Evolutionary conservation across 2,888 invertebrate genomes (phyloP).

Genomic region (Darwinula stevensoni): DNA sequence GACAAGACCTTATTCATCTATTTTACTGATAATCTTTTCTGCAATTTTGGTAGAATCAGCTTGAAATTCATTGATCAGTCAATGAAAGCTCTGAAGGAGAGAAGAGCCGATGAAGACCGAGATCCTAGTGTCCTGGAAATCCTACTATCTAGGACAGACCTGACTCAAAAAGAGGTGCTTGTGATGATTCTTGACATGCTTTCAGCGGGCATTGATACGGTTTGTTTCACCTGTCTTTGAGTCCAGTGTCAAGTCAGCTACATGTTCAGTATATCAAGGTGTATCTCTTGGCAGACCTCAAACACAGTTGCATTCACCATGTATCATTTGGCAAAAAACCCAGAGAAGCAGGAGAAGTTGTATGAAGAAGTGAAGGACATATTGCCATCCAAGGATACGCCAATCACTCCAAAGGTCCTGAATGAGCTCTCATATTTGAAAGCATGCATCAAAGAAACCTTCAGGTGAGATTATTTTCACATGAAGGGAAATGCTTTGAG

Average conservation of each 20-base stretch:
- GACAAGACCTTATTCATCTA: too few relatives aligned
- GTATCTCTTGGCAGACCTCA: slow-evolving; percentile 30
- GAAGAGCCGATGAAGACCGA: slow-evolving; percentile 16
- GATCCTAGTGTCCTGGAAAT: slow-evolving; percentile 44
- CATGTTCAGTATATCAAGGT: too few relatives aligned
- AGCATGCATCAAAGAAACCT: slow-evolving; percentile 51
- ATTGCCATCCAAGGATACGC: too few relatives aligned
- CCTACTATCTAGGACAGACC: slow-evolving; percentile 37
- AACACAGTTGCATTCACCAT: slow-evolving; percentile 47
- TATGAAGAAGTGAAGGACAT: too few relatives aligned
- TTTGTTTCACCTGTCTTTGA: too few relatives aligned
- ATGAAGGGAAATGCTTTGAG: too few relatives aligned
- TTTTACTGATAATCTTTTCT: too few relatives aligned
- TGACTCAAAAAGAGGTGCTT: slow-evolving; percentile 47
- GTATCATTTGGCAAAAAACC: slow-evolving; percentile 48
- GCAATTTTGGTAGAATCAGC: not conserved
- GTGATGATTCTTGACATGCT: slow-evolving; percentile 57
- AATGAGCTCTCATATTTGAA: slow-evolving; percentile 36
- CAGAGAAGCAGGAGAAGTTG: too few relatives aligned
- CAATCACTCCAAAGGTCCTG: too few relatives aligned
- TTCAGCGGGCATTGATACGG: slow-evolving; percentile 61
- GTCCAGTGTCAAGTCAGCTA: not conserved
- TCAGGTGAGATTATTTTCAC: too few relatives aligned
- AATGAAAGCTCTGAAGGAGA: slow-evolving; percentile 9
- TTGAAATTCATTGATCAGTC: slow-evolving; percentile 5